Evolutionary conservation across 2,888 invertebrate species (phyloP).

Genomic region (Barypeithes pellucidus): DNA sequence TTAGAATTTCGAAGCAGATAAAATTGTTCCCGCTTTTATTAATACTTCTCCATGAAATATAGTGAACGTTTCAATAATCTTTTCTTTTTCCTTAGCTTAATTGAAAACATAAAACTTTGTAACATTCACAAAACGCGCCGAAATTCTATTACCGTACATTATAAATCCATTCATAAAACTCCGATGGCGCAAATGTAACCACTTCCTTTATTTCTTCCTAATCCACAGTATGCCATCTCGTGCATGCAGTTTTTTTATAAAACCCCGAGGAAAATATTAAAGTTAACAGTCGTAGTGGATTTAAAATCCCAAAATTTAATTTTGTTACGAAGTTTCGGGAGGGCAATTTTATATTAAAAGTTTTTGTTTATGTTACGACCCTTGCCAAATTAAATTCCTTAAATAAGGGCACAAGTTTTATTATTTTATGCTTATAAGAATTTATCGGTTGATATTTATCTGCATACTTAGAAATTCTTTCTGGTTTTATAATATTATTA

Average conservation of each 20-base stretch:
- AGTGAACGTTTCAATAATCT: too few species aligned
- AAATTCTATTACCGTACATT: neutral
- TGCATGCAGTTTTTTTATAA: constrained; percentile 19
- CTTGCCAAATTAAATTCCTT: constrained; percentile 40
- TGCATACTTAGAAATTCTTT: neutral
- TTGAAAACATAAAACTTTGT: neutral
- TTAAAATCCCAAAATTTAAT: constrained; percentile 44
- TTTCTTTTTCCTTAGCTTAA: neutral
- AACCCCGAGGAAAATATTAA: constrained; percentile 36
- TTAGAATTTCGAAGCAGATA: too few species aligned
- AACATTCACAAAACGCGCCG: neutral
- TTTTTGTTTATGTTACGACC: constrained; percentile 44
- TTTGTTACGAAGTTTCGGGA: constrained; percentile 33
- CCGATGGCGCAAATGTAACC: neutral
- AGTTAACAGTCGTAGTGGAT: constrained; percentile 46
- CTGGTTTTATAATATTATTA: neutral
- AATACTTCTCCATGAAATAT: too few species aligned
- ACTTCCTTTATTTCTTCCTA: constrained; percentile 4
- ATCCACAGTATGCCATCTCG: neutral
- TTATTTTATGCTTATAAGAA: constrained; percentile 9
- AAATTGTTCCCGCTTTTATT: too few species aligned
- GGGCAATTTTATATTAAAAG: constrained; percentile 43
- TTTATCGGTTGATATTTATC: constrained; percentile 2
- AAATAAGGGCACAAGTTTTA: constrained; percentile 25
- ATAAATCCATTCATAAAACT: neutral